Evolutionary conservation across 2,888 invertebrate genomes (phyloP), one percentile per base, ranked within the genome.

Genomic region (Lissonota sp.): DNA sequence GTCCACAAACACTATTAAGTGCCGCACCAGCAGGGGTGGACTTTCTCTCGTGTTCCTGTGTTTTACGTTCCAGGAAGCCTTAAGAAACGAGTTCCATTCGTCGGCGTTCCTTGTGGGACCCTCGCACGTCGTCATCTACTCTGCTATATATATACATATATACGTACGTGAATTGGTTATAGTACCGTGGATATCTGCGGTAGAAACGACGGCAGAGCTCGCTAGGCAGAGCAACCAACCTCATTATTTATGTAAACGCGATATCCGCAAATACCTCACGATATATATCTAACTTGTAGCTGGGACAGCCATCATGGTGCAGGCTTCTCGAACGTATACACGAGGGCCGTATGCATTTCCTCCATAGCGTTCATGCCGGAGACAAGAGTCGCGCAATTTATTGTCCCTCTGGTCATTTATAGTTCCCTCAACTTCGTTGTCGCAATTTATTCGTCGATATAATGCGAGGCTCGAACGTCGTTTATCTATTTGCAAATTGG

Each of bases 231-330:
- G 53, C 58, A 77, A 58, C 49, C 62, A 67, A 66, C 67, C 73
- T 79, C 79, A 79, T 79, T 73, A 79, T 73, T 79, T 73, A 79
- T 79, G 79, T 73, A 79, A 73, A 79, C 79, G 79, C 79, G 79
- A 79, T 73, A 73, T 60, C 79, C 79, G 73, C 69, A 67, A 73
- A 79, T 79, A 79, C 79, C 73, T 73, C 62, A 55, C 73, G 73
- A 79, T 64, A 62, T 72, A 66, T 57, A 73, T 37, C 72, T 8
- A 6, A 26, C 16, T 44, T 64, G 12, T 37, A 64, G 39, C 16
- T 7, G 51, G 57, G 26, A 55, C 55, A 57, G 58, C 58, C 70
- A 44, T 57, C 70, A 44, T 46, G 6, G 58, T 58, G 37, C 58
- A 12, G 53, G 46, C 66, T 66, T 14, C 53, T 12, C 66, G n/a